A percentile compares a stretch with the other conserved stretches of the same genome.
These are phyloP conservation scores for Anagrus nilaparvatae DNA, from an alignment of 1,140 invertebrate species.

Conservation along the genomic window DNA sequence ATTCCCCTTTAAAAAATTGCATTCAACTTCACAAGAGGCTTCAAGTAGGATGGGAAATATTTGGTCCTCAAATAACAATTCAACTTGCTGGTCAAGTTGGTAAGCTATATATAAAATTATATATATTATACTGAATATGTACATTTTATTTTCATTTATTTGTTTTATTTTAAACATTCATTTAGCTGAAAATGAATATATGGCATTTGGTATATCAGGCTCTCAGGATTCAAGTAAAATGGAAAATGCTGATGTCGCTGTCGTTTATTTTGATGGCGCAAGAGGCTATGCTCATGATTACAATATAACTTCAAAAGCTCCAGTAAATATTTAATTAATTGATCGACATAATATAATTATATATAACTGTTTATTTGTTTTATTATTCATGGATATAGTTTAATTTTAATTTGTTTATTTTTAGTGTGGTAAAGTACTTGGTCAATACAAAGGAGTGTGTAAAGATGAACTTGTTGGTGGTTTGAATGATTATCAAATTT, in stretches of 20 bases:
- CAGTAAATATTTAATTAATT: conserved; percentile 49
- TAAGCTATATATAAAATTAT: conserved; percentile 23
- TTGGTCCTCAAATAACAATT: conserved; percentile 79
- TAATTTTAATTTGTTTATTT: conserved; percentile 12
- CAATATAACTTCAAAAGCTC: conserved; percentile 73
- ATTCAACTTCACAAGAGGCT: conserved; percentile 72
- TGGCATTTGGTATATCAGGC: conserved; percentile 80
- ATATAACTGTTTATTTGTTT: conserved; percentile 5
- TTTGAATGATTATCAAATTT: conserved; percentile 66
- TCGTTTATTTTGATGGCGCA: conserved; percentile 64
- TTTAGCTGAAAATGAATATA: conserved; percentile 65
- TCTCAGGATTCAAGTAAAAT: conserved; percentile 60
- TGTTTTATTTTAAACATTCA: conserved; percentile 14
- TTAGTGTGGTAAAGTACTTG: conserved; percentile 74
- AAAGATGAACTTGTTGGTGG: conserved; percentile 68
- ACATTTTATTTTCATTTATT: not conserved
- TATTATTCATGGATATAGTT: conserved; percentile 3
- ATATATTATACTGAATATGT: conserved; percentile 2
- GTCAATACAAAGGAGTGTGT: conserved; percentile 77
- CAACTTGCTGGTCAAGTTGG: conserved; percentile 72
- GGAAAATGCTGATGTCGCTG: conserved; percentile 74
- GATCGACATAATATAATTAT: conserved; percentile 9
- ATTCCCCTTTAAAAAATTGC: conserved; percentile 59
- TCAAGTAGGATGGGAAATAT: conserved; percentile 82
- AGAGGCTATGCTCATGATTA: conserved; percentile 70